Evolutionary conservation across 1,140 invertebrate species (phyloP).

Genomic region (Chironomus tepperi): DNA sequence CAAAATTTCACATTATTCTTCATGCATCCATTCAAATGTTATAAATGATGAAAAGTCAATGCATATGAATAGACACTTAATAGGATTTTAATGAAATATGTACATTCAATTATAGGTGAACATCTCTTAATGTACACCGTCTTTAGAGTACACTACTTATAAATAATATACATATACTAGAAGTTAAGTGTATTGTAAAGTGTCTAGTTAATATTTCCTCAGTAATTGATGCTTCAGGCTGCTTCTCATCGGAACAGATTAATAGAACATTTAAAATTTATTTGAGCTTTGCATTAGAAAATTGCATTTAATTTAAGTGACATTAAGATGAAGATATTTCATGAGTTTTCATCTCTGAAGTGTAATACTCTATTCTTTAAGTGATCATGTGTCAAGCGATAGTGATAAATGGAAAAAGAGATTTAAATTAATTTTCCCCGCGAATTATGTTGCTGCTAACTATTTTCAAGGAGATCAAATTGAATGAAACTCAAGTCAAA

Average conservation of each 20-base stretch:
- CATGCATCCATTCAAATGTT: neutral
- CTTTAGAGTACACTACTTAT: too few species aligned
- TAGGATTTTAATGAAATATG: conserved; percentile 11
- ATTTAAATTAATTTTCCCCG: too few species aligned
- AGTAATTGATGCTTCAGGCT: neutral
- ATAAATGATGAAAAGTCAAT: neutral
- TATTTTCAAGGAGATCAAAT: too few species aligned
- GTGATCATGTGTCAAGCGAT: neutral
- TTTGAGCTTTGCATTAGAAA: neutral
- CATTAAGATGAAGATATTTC: neutral
- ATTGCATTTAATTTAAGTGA: neutral
- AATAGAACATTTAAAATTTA: neutral
- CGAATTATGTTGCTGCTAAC: too few species aligned
- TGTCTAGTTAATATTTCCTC: neutral
- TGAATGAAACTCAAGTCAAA: too few species aligned
- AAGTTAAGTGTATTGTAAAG: neutral
- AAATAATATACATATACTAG: too few species aligned
- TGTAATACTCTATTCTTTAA: neutral
- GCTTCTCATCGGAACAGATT: too few species aligned
- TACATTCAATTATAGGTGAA: too few species aligned
- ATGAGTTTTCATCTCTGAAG: neutral
- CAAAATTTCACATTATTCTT: neutral
- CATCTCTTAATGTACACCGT: too few species aligned
- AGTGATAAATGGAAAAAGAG: too few species aligned
- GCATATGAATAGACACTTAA: neutral